Conservation (phyloP, 2,113 vertebrate species). For the Ophiodon elongatus region DNA sequence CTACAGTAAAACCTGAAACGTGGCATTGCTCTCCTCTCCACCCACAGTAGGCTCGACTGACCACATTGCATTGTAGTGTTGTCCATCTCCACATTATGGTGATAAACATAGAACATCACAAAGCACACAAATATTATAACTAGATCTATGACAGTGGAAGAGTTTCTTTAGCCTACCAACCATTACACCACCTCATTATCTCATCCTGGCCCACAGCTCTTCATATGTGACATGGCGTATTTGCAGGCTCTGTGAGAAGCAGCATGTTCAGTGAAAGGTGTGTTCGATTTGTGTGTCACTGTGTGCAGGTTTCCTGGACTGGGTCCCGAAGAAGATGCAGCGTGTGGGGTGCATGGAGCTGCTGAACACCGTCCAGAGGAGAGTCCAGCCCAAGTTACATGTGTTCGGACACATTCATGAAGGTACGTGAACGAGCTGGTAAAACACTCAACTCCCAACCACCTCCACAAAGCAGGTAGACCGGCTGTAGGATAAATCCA, state of each 20-base stretch:
- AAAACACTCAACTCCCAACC: background rate
- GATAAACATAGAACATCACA: background rate
- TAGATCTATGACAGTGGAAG: background rate
- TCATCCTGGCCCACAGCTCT: background rate
- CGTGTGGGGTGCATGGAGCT: slow-evolving; percentile 96
- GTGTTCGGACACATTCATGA: slow-evolving; percentile 98
- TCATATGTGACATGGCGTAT: background rate
- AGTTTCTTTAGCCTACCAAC: background rate
- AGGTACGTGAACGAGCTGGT: slow-evolving; percentile 82
- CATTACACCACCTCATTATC: too few relatives aligned
- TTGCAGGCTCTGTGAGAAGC: background rate
- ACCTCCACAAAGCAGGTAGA: background rate
- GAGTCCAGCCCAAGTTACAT: slow-evolving; percentile 94
- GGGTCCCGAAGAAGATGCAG: slow-evolving; percentile 99
- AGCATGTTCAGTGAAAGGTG: background rate
- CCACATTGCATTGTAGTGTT: background rate
- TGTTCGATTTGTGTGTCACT: background rate
- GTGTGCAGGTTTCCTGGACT: slow-evolving; percentile 93
- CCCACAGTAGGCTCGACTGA: background rate
- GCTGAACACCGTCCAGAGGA: slow-evolving; percentile 95
- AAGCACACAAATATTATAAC: background rate
- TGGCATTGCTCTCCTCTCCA: background rate
- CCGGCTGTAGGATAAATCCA: background rate
- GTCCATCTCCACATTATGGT: background rate
- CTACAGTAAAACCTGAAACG: background rate